Evolutionary conservation across 2,888 invertebrate species (phyloP), one percentile per base, ranked within the genome.

Genomic region (Cremastobaeus sp.): DNA sequence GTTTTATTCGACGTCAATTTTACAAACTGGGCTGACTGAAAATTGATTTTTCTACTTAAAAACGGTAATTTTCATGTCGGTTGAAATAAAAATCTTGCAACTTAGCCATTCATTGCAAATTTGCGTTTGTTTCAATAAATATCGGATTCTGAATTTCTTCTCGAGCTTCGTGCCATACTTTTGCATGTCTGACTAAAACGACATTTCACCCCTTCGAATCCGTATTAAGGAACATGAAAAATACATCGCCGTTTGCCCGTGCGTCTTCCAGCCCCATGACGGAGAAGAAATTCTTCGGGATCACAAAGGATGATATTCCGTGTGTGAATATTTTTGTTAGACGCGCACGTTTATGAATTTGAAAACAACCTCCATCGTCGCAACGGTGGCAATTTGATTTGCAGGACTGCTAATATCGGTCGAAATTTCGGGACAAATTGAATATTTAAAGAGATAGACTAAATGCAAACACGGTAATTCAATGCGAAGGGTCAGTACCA

Each of bases 391-490:
- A 17, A 37, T 9, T 37, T 37, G 20, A 41, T 9, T 20, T 20
- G n/a, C 5, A n/a, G 5, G 12, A 15, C 5, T 41, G 21, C 12
- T 41, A 37, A 37, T 17, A n/a, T 37, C 9, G 14, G 21, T 14
- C 25, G 14, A 12, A 43, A 43, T 14, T 43, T 43, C 25, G n/a
- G 14, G 1, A 43, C 8, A 43, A 43, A 8, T 8, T 43, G 25
- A 43, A 43, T 25, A 47, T 28, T 15, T 15, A 30, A 17, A 30
- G 5, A 11, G 1, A n/a, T n/a, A 3, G 6, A 8, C 30, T 15
- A 12, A 28, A 30, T 28, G 30, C 30, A 47, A 30, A 30, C 30
- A n/a, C 15, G 17, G 18, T 47, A 47, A 47, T 30, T 21, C 15
- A 2, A n/a, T 3, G 12, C 1, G 8, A 25, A 18, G n/a, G 17